Evolutionary conservation across 2,113 vertebrate genomes (phyloP).

Genomic region (Paramormyrops kingsleyae): DNA sequence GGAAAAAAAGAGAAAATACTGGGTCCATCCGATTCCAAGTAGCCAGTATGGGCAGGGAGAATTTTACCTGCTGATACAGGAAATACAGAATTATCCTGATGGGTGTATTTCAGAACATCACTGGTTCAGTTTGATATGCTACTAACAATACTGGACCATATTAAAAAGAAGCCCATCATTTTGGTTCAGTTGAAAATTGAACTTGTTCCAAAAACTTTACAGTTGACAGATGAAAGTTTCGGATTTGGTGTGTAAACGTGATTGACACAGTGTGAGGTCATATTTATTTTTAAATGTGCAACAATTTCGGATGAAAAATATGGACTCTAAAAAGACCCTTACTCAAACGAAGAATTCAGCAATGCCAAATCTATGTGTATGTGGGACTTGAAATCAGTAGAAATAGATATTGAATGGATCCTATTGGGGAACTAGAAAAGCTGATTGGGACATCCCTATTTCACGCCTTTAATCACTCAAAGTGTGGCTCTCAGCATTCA

Average conservation of each 20-base stretch:
- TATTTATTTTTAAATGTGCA: neutral
- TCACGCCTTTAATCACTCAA: neutral
- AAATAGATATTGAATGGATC: neutral
- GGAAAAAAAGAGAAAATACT: too few species aligned
- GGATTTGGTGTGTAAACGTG: neutral
- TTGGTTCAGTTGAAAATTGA: too few species aligned
- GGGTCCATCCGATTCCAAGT: neutral
- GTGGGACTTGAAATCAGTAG: neutral
- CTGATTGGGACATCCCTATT: neutral
- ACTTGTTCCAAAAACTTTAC: neutral
- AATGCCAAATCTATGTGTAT: neutral
- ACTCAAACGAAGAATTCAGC: neutral
- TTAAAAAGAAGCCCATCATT: too few species aligned
- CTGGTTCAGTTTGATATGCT: neutral
- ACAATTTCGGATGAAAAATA: neutral
- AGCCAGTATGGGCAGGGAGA: neutral
- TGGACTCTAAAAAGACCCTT: neutral
- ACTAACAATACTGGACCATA: too few species aligned
- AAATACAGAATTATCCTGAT: neutral
- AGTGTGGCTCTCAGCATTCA: neutral
- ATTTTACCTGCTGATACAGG: neutral
- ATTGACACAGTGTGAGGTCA: neutral
- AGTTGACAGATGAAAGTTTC: neutral
- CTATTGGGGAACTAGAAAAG: neutral
- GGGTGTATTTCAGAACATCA: neutral